A percentile compares a stretch with the other conserved stretches of the same genome.
phyloP scores from a whole-genome alignment of 2,888 invertebrate genomes.

The Spodoptera exigua region DNA sequence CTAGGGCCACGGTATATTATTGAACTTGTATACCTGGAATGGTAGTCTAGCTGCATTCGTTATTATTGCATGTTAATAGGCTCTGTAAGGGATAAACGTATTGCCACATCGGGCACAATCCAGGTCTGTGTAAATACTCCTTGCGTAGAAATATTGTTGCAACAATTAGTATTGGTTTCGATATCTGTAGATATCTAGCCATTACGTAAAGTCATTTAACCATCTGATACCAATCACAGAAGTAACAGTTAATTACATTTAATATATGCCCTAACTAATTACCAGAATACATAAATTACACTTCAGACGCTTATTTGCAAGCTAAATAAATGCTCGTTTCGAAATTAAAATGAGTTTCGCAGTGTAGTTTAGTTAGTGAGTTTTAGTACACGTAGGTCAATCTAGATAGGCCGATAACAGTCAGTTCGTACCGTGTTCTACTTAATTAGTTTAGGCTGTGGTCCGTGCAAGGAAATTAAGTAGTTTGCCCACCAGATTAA shows the following conservation, averaged over 20 bases:
- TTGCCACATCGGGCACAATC: too few species aligned
- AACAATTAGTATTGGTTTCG: too few species aligned
- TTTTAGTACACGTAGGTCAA: constrained; percentile 26
- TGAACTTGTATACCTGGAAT: too few species aligned
- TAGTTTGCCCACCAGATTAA: constrained; percentile 28
- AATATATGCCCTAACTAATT: constrained; percentile 10
- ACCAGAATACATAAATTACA: constrained; percentile 4
- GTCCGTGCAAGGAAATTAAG: constrained; percentile 38
- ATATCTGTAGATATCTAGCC: too few species aligned
- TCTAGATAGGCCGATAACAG: constrained; percentile 40
- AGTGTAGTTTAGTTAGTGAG: constrained; percentile 10
- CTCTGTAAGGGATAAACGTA: too few species aligned
- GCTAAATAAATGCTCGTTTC: constrained; percentile 22
- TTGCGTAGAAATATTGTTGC: too few species aligned
- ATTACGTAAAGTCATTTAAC: too few species aligned
- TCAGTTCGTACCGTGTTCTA: constrained; percentile 33
- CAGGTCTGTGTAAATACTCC: too few species aligned
- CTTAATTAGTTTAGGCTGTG: constrained; percentile 46
- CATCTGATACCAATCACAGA: too few species aligned
- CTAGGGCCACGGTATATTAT: too few species aligned
- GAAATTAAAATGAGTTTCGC: constrained; percentile 28
- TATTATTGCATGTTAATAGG: too few species aligned
- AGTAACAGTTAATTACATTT: not conserved
- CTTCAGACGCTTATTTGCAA: constrained; percentile 18
- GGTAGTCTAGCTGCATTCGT: too few species aligned